Evolutionary conservation across 2,888 invertebrate species (phyloP), one percentile per base, ranked within the genome.

Genomic region (Plemyria rubiginata): DNA sequence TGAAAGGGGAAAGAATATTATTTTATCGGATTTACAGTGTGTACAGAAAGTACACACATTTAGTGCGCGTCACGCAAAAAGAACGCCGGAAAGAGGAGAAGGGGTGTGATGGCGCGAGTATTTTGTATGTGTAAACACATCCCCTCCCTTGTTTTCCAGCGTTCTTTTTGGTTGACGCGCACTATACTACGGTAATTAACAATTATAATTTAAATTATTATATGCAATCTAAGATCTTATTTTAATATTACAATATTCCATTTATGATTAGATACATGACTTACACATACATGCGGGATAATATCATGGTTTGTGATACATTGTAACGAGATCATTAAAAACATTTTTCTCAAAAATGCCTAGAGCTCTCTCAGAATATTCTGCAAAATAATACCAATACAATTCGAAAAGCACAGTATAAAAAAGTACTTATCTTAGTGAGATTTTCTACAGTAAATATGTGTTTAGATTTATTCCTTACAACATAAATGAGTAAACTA

Each of bases 271-370:
- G 40, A 48, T 12, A 60, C 2, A 16, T 53, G 59, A 59, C 59
- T 54, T 49, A 68, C 48, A 56, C 56, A 54, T 62, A 65, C 69
- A 73, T 72, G 73, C 40, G 50, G 43, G 65, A 72, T 73, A 53
- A 48, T 54, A 68, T 67, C 68, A 65, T 40, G 8, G 7, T 48
- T 13, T 12, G 29, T 54, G 54, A 54, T 54, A 41, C 29, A 50
- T 50, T 56, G 9, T 46, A 43, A 66, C 54, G 70, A 71, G 68
- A 71, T 72, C 67, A 55, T 60, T 46, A 65, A 65, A 64, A 66
- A 63, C 4, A 66, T 52, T 66, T 53, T 50, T 60, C 41, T 53
- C 38, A 49, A 62, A 66, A 59, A 60, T 68, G 71, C 63, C 68
- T 68, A 71, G 62, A 65, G 51, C 45, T 41, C 49, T 49, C 43